phyloP scores from a whole-genome alignment of 2,113 vertebrate genomes.

The Lonchura striata region DNA sequence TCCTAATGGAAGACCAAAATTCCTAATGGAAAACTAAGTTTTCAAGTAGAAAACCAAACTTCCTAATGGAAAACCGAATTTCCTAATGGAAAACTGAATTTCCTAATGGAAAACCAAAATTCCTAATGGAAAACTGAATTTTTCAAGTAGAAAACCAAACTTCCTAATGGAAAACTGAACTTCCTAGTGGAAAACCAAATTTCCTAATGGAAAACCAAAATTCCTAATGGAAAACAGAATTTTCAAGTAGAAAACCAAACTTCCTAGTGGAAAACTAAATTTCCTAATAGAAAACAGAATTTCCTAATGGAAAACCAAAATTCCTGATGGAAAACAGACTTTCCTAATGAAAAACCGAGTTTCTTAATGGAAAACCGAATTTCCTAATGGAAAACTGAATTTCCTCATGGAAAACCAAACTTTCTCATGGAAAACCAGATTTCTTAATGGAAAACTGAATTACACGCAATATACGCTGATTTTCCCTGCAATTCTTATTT shows the following conservation, averaged over 20 bases:
- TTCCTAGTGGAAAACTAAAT: background rate
- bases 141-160: too few relatives aligned
- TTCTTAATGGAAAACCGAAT: background rate
- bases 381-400: accelerated
- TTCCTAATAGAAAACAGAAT: too few relatives aligned
- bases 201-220: accelerated
- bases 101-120: background rate
- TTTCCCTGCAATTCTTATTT: background rate
- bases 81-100: too few relatives aligned
- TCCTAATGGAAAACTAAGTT: accelerated
- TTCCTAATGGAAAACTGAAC: too few relatives aligned
- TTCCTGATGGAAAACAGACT: accelerated
- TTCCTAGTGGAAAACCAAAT: too few relatives aligned
- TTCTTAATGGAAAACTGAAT: too few relatives aligned
- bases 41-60: too few relatives aligned
- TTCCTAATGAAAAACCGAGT: accelerated
- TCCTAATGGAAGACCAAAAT: accelerated
- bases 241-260: too few relatives aligned
- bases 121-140: too few relatives aligned
- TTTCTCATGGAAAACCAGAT: accelerated
- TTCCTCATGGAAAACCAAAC: accelerated
- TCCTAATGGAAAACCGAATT: background rate
- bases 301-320: accelerated
- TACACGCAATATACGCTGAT: background rate
- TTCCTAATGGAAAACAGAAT: too few relatives aligned